Evolutionary conservation across 1,140 invertebrate genomes (phyloP).

Genomic region (Potamilus streckersoni): DNA sequence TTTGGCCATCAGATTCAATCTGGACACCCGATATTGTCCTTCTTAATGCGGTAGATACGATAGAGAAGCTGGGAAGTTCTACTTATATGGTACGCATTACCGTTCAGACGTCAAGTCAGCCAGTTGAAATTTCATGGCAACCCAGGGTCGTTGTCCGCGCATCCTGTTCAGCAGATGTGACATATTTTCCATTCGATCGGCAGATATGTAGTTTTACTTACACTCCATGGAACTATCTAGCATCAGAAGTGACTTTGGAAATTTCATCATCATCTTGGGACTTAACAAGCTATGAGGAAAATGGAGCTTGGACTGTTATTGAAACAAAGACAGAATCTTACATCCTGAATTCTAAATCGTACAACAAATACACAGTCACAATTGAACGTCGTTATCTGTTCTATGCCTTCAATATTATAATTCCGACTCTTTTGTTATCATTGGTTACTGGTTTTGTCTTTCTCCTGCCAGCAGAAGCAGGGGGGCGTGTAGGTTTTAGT

Average conservation of each 20-base stretch:
- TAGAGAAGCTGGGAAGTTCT: slow-evolving; percentile 4
- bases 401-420: slow-evolving; percentile 14
- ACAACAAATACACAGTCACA: slow-evolving; percentile 10
- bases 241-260: slow-evolving; percentile 3
- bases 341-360: neutral
- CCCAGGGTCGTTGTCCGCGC: slow-evolving; percentile 16
- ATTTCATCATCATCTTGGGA: slow-evolving; percentile 12
- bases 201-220: slow-evolving; percentile 19
- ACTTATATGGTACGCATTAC: slow-evolving; percentile 15
- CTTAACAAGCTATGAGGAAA: slow-evolving; percentile 16
- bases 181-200: slow-evolving; percentile 24
- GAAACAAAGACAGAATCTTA: slow-evolving; percentile 13
- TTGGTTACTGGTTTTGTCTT: slow-evolving; percentile 18
- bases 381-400: slow-evolving; percentile 11
- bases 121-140: slow-evolving; percentile 15
- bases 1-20: slow-evolving; percentile 3
- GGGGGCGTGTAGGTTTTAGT: slow-evolving; percentile 11
- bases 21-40: slow-evolving; percentile 18
- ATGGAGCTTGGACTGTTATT: slow-evolving; percentile 25
- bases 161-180: slow-evolving; percentile 15
- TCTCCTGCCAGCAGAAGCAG: slow-evolving; percentile 15
- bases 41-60: slow-evolving; percentile 6
- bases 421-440: slow-evolving; percentile 14
- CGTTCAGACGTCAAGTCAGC: neutral
- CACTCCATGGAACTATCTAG: slow-evolving; percentile 11